Evolutionary conservation across 1,140 invertebrate genomes (phyloP).

Genomic region (Calliphora vicina): DNA sequence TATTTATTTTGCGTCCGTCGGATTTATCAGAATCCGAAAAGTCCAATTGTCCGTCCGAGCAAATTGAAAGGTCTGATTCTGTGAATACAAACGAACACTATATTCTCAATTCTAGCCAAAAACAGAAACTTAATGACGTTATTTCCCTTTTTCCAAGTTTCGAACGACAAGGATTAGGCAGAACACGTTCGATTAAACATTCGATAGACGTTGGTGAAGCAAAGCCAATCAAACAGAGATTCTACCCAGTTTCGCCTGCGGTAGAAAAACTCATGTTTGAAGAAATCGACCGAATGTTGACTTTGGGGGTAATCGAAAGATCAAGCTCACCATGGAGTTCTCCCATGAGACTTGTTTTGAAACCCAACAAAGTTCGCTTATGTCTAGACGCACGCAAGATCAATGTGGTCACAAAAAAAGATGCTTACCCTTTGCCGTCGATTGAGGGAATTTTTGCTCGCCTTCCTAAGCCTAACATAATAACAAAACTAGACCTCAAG

Average conservation of each 20-base stretch:
- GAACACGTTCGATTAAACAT: constrained; percentile 45
- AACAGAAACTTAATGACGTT: not conserved
- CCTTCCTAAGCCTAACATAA: no score
- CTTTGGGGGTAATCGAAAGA: not conserved
- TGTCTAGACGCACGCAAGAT: no score
- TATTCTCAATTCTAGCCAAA: not conserved
- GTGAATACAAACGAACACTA: not conserved
- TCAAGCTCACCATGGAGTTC: constrained; percentile 2
- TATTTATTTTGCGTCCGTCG: no score
- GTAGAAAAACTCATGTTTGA: constrained; percentile 35
- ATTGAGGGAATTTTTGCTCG: no score
- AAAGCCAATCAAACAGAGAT: constrained; percentile 49
- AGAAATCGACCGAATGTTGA: constrained; percentile 26
- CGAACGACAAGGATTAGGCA: constrained; percentile 37
- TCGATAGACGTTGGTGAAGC: constrained; percentile 48
- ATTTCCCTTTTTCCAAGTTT: constrained; percentile 15
- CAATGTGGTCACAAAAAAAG: no score
- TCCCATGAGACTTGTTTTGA: constrained; percentile 13
- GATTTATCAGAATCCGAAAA: not conserved
- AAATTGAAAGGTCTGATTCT: no score
- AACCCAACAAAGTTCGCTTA: constrained; percentile 1
- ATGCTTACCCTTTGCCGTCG: no score
- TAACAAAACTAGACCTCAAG: not conserved
- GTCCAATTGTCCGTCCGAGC: constrained; percentile 44
- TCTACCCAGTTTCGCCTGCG: constrained; percentile 46